phyloP scores from a whole-genome alignment of 2,888 invertebrate species.

The Palloptera scutellata region DNA sequence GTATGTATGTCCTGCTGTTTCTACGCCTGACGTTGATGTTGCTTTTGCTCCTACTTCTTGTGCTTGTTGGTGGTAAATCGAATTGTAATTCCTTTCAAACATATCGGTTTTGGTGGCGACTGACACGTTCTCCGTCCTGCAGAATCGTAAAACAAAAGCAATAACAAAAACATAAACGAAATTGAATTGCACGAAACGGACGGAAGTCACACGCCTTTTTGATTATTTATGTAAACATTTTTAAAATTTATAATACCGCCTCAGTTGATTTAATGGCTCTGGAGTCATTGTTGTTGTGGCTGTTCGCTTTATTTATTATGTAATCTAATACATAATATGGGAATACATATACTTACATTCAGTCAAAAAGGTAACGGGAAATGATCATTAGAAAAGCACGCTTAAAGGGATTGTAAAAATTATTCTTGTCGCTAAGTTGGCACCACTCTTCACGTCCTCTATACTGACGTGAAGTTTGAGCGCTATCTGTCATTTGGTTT shows the following conservation, averaged over 20 bases:
- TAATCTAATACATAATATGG: too few relatives aligned
- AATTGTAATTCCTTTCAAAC: constrained; percentile 21
- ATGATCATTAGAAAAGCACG: too few relatives aligned
- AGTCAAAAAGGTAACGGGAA: too few relatives aligned
- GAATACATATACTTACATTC: too few relatives aligned
- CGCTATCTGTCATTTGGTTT: too few relatives aligned
- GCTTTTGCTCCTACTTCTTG: neutral
- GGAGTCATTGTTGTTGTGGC: neutral
- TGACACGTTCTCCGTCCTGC: constrained; percentile 20
- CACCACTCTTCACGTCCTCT: too few relatives aligned
- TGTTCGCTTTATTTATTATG: neutral
- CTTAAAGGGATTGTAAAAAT: too few relatives aligned
- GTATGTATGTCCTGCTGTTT: neutral
- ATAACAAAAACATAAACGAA: neutral
- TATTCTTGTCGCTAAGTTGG: too few relatives aligned
- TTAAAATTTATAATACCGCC: constrained; percentile 30
- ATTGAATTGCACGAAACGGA: constrained; percentile 10
- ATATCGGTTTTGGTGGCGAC: constrained; percentile 9
- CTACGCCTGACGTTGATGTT: too few relatives aligned
- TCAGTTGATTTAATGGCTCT: constrained; percentile 22
- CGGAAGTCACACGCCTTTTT: constrained; percentile 35
- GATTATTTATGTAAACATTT: constrained; percentile 37
- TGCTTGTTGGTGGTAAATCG: constrained; percentile 11
- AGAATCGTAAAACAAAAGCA: constrained; percentile 1
- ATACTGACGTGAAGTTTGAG: too few relatives aligned